Evolutionary conservation across 2,888 invertebrate species (phyloP).

Genomic region (Molanna angustata): DNA sequence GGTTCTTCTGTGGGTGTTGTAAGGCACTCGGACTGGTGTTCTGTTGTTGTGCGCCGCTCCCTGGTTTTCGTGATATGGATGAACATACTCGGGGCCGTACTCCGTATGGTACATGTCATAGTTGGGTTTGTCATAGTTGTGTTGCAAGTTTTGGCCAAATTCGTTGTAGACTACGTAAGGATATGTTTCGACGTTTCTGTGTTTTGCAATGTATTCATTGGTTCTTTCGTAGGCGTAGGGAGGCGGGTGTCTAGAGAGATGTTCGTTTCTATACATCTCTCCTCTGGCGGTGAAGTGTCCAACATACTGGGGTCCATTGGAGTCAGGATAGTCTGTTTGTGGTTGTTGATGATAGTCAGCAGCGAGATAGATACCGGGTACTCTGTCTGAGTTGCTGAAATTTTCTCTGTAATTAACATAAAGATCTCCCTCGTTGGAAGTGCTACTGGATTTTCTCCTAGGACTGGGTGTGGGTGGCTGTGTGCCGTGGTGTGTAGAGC

Average conservation of each 20-base stretch:
- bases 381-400: constrained; percentile 45
- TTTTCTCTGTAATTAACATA: constrained; percentile 55
- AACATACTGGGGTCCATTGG: constrained; percentile 30
- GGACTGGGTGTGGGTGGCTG: constrained; percentile 66
- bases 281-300: constrained; percentile 28
- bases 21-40: constrained; percentile 38
- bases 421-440: constrained; percentile 68
- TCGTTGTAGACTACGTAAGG: constrained; percentile 29
- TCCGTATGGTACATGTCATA: constrained; percentile 25
- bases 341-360: constrained; percentile 42
- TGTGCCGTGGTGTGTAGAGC: constrained; percentile 37
- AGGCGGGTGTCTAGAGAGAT: constrained; percentile 29
- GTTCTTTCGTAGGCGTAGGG: constrained; percentile 24
- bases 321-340: constrained; percentile 42
- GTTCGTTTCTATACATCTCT: constrained; percentile 27
- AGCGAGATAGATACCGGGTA: constrained; percentile 47
- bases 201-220: constrained; percentile 25
- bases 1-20: constrained; percentile 67
- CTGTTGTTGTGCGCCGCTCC: constrained; percentile 23
- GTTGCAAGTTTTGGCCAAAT: constrained; percentile 28
- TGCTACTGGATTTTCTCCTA: constrained; percentile 68
- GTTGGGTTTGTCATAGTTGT: constrained; percentile 36
- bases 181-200: constrained; percentile 27
- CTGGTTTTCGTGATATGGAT: constrained; percentile 35
- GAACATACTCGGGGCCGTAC: constrained; percentile 21